Base-by-base conservation (phyloP, 2,888 invertebrate species). In the Ormia ochracea region DNA sequence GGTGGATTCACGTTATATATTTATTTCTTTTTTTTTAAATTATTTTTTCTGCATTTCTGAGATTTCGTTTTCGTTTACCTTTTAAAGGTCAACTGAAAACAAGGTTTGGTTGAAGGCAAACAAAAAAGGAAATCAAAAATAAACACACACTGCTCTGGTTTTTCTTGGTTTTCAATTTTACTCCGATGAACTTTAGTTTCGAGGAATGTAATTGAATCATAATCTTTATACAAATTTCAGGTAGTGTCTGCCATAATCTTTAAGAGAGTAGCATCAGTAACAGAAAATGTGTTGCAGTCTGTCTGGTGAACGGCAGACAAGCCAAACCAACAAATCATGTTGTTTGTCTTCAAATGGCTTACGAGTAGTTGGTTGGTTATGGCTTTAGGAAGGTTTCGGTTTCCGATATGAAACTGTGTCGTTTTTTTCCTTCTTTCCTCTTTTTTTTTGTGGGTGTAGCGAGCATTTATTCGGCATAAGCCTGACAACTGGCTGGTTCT, bases 151-250 rank as follows among this genome's bases (percentile, higher is more conserved):
- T 33, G 31, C 50, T 28, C n/a, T 50, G 56, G 23, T 69, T 58
- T 61, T 36, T 45, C n/a, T 19, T 17, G 7, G 59, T 78, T 38
- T 65, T 65, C 36, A 74, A 38, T 65, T 70, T 79, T 31, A 59
- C 73, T 50, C 26, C 14, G 66, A 43, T 79, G 79, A 79, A 75
- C 65, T 79, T 70, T 75, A 70, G 48, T 75, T 70, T 61, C 23
- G 10, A 58, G 59, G 31, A 79, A 66, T 54, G 59, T 61, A 79
- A 79, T 79, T 79, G 79, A 79, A 79, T 75, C 79, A 79, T 79
- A 79, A 79, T 75, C 79, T 79, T 59, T 65, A 56, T 26, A 52
- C 48, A 63, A 52, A 61, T 63, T 72, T 61, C 12, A 23, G 43
- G 28, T 70, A 10, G 56, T 33, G 10, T 31, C 19, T n/a, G 23